phyloP scores from a whole-genome alignment of 2,797 vertebrate genomes.

The Typhlichthys subterraneus region DNA sequence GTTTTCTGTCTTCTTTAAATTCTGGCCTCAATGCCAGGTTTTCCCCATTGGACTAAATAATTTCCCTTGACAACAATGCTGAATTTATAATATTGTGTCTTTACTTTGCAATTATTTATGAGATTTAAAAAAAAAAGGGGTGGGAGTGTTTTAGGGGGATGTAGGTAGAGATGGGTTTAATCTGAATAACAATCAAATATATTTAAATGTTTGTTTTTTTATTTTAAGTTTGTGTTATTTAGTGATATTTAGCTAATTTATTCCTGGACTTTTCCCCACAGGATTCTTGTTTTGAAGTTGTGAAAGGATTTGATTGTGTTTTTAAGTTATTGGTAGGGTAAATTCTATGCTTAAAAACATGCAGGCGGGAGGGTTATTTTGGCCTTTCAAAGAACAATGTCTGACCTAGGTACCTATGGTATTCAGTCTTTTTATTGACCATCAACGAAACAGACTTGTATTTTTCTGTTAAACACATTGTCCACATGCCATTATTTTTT shows the following conservation, averaged over 20 bases:
- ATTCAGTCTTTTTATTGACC: too few species aligned
- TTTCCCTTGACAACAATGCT: constrained; percentile 21
- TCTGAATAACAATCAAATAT: constrained; percentile 70
- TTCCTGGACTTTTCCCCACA: constrained; percentile 43
- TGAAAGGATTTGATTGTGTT: constrained; percentile 40
- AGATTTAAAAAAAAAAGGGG: neutral
- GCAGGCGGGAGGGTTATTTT: neutral
- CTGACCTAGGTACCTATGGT: constrained; percentile 21
- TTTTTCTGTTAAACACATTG: neutral
- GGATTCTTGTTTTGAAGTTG: constrained; percentile 29
- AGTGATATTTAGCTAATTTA: constrained; percentile 71
- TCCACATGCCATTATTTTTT: constrained; percentile 11
- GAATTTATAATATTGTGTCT: constrained; percentile 35
- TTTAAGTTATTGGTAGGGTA: constrained; percentile 59
- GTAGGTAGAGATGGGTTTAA: constrained; percentile 25
- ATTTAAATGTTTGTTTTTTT: constrained; percentile 62
- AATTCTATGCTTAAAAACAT: constrained; percentile 13
- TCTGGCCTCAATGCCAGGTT: neutral
- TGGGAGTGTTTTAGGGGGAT: too few species aligned
- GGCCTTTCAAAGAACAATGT: constrained; percentile 7
- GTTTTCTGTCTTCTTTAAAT: neutral
- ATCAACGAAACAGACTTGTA: constrained; percentile 13
- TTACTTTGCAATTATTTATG: constrained; percentile 54
- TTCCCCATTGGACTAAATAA: neutral
- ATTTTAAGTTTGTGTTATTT: constrained; percentile 62